Base-by-base conservation (phyloP, 2,797 vertebrate species). In the Otolemur crassicaudatus region DNA sequence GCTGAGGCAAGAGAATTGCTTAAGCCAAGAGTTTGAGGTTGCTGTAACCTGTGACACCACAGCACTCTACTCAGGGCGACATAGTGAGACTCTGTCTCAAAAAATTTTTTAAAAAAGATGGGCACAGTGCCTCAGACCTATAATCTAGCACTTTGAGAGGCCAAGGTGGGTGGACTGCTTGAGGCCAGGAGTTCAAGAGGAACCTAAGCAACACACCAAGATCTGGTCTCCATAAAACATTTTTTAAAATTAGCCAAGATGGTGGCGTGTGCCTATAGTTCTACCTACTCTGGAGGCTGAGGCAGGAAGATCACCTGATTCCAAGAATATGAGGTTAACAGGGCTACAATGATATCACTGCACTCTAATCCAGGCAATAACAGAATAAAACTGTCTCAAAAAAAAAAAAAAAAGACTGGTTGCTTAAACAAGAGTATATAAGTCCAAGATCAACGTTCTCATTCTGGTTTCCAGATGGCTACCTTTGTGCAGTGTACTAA, bases 371-470 rank as follows among this genome's bases (percentile, higher is more conserved):
- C 14, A 0, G 31, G 31, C 16, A n/a, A 67, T 16, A 67, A 67
- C 65, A 67, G 14, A 67, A 16, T 8, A 17, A 67, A 31, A 67
- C 31, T 67, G 3, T 67, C 63, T 65, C 29, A 40, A 40, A 40
- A 40, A 37, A 37, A 65, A 65, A 17, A 65, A 65, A 65, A 65
- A 14, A 31, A 65, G 95, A 91, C 61, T 61, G 4, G 31, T 88
- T 49, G 75, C 43, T 92, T 94, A 90, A 96, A 89, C 61, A 94
- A 87, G 43, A 91, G 11, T n/a, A n/a, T 75, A 69, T 14, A 96
- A 90, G 46, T 89, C 56, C 65, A 95, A 86, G 37, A 88, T 80
- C 70, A 95, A 94, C 76, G n/a, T 37, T 79, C 63, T 87, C 70
- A 92, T 84, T n/a, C 49, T 87, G 63, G 61, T 72, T 87, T 96